Conservation (phyloP, 2,113 vertebrate genomes). For the Larimichthys crocea region DNA sequence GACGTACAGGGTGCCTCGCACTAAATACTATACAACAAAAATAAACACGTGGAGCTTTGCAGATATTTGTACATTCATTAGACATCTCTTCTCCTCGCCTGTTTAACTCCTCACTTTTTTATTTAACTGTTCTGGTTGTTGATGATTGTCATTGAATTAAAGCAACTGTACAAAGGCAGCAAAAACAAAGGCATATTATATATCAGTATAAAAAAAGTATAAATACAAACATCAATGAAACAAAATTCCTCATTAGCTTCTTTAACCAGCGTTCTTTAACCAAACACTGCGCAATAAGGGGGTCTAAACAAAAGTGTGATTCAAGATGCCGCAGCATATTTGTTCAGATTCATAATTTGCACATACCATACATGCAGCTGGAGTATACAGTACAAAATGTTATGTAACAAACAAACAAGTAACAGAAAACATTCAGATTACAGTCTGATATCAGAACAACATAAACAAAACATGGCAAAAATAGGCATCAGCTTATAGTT, state of each 20-base stretch:
- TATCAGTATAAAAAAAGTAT: conserved; percentile 15
- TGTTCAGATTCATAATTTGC: conserved; percentile 15
- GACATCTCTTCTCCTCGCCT: not conserved
- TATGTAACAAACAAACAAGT: not conserved
- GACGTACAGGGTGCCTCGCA: conserved; percentile 16
- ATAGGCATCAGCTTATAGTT: not conserved
- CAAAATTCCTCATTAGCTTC: no score
- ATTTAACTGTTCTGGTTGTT: not conserved
- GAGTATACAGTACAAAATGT: not conserved
- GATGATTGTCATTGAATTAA: conserved; percentile 7
- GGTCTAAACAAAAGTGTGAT: not conserved
- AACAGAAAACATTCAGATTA: not conserved
- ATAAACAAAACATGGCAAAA: not conserved
- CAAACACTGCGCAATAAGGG: not conserved
- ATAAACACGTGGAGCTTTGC: conserved; percentile 10
- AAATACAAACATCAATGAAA: conserved; percentile 25
- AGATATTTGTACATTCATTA: not conserved
- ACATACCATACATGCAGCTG: conserved; percentile 23
- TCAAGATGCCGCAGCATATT: conserved; percentile 13
- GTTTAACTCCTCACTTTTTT: not conserved
- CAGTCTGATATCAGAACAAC: not conserved
- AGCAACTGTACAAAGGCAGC: conserved; percentile 6
- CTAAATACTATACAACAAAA: conserved; percentile 36
- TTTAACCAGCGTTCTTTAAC: not conserved
- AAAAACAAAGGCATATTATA: conserved; percentile 7